phyloP scores from a whole-genome alignment of 2,888 invertebrate species.

The Trisateles emortualis region DNA sequence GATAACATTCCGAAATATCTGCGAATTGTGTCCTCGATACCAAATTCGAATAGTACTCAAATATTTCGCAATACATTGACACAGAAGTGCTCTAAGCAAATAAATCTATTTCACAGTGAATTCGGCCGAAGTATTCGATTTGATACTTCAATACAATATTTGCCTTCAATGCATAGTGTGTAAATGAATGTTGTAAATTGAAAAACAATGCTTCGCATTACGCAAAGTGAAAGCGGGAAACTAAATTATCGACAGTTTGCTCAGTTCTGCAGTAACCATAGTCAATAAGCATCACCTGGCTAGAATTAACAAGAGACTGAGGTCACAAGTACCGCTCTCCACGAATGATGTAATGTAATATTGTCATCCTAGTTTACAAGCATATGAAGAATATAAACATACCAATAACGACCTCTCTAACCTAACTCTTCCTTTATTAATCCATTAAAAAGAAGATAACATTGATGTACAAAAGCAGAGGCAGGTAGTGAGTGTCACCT shows the following conservation, averaged over 20 bases:
- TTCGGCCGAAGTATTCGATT: no score
- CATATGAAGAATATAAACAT: neutral
- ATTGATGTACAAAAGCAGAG: conserved; percentile 4
- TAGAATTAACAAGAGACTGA: conserved; percentile 5
- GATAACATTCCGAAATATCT: conserved; percentile 24
- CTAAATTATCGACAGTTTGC: conserved; percentile 67
- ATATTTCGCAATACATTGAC: no score
- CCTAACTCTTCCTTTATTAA: neutral
- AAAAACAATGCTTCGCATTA: conserved; percentile 67
- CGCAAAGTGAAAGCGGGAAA: conserved; percentile 78
- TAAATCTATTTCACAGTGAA: no score
- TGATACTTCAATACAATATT: no score
- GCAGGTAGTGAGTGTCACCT: conserved; percentile 47
- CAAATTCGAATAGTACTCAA: neutral
- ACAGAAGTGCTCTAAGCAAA: no score
- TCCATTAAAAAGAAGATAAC: conserved; percentile 3
- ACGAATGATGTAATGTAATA: conserved; percentile 1
- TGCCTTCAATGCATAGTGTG: conserved; percentile 27
- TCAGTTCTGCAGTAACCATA: conserved; percentile 49
- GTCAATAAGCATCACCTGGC: conserved; percentile 20
- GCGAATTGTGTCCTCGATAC: conserved; percentile 16
- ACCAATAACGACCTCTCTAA: neutral
- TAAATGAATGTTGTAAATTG: conserved; percentile 67
- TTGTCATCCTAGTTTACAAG: neutral
- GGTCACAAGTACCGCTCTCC: conserved; percentile 7